Percentiles rank a stretch among this genome's conserved stretches.
Evolutionary conservation across 2,797 vertebrate species (phyloP).

Genomic region (Cynopterus sphinx): DNA sequence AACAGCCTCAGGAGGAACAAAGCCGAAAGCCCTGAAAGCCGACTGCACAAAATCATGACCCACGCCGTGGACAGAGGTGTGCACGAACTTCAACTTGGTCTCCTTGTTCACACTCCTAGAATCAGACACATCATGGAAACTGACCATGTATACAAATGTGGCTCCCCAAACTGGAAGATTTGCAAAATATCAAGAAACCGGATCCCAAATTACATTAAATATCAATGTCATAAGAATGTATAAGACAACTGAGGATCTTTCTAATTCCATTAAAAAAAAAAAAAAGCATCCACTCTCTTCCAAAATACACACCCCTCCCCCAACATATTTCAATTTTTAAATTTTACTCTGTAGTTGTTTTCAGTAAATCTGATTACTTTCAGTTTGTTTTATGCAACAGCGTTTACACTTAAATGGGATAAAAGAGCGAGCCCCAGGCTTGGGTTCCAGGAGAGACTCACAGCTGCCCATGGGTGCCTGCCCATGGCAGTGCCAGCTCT

Average conservation of each 20-base stretch:
- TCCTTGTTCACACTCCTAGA: constrained; percentile 92
- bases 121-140: constrained; percentile 56
- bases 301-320: neutral
- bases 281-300: neutral
- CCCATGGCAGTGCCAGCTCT: too few relatives aligned
- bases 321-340: neutral
- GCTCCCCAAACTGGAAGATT: neutral
- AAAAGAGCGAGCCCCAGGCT: neutral
- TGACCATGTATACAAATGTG: fast-evolving
- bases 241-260: neutral
- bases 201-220: neutral
- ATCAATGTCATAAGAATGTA: neutral
- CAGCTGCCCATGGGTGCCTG: fast-evolving
- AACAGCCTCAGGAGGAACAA: constrained; percentile 92
- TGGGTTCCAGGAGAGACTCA: neutral
- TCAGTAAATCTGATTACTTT: neutral
- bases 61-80: constrained; percentile 97
- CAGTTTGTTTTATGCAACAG: neutral
- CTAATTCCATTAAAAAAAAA: neutral
- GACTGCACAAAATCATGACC: constrained; percentile 95
- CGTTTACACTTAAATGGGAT: neutral
- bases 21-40: constrained; percentile 94
- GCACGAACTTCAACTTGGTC: constrained; percentile 94
- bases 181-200: neutral
- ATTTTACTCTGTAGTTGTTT: neutral